These are phyloP conservation scores for Antennarius maculatus DNA, from an alignment of 2,797 vertebrate genomes.

Conservation along the genomic window DNA sequence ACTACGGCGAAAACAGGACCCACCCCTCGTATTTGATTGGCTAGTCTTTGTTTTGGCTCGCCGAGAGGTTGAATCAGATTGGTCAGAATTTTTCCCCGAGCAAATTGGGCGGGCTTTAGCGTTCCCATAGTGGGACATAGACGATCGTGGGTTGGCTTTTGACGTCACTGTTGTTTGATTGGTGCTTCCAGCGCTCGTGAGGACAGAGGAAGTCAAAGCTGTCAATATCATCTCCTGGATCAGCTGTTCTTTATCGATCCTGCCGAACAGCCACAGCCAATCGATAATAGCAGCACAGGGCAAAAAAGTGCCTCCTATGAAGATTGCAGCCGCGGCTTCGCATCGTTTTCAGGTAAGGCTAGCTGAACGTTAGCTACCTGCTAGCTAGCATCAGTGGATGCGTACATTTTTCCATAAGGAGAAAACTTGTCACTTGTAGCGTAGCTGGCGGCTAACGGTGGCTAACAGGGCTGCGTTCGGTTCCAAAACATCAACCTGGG, in stretches of 20 bases:
- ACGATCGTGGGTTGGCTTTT: too few relatives aligned
- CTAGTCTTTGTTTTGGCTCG: too few relatives aligned
- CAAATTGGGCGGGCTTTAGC: too few relatives aligned
- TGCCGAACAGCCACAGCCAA: conserved; percentile 32
- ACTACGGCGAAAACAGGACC: too few relatives aligned
- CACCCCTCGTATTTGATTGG: too few relatives aligned
- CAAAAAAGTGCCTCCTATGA: conserved; percentile 23
- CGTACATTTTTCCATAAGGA: neutral
- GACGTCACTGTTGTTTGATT: conserved; percentile 55
- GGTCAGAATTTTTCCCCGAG: too few relatives aligned
- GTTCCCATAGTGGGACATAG: too few relatives aligned
- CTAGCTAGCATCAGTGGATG: conserved; percentile 32
- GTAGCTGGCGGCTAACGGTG: conserved; percentile 5
- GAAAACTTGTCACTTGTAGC: neutral
- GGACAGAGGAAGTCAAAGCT: conserved; percentile 45
- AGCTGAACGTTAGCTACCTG: neutral
- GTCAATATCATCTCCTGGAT: conserved; percentile 69
- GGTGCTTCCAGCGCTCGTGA: conserved; percentile 37
- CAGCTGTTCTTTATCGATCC: conserved; percentile 52
- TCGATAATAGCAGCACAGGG: neutral
- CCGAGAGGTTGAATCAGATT: too few relatives aligned
- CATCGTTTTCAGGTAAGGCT: conserved; percentile 62
- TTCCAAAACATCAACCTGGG: neutral
- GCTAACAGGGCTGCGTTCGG: conserved; percentile 13
- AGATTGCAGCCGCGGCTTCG: conserved; percentile 22